Evolutionary conservation across 2,113 vertebrate genomes (phyloP).

Genomic region (Micronycteris hirsuta): DNA sequence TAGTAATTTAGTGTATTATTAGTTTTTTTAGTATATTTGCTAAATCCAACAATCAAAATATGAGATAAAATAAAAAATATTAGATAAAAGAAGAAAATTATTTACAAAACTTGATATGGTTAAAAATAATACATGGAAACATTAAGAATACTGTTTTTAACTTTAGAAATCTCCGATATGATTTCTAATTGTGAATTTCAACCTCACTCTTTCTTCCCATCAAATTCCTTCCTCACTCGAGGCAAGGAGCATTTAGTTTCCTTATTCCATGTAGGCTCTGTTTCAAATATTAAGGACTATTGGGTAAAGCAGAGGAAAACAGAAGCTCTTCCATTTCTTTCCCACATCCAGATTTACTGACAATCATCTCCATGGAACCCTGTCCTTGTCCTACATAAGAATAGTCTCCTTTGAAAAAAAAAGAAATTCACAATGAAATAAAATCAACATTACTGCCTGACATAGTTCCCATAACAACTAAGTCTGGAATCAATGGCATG

Average conservation of each 20-base stretch:
- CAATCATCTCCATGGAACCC: not conserved
- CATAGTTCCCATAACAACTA: not conserved
- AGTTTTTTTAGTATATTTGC: not conserved
- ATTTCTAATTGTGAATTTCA: not conserved
- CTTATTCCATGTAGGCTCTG: rapidly evolving
- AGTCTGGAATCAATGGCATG: not conserved
- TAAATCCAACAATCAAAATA: not conserved
- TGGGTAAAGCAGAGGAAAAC: not conserved
- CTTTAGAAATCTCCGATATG: not conserved
- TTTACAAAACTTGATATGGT: not conserved
- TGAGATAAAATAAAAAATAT: not conserved
- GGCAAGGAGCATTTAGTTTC: not conserved
- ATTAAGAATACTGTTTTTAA: not conserved
- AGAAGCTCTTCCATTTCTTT: not conserved
- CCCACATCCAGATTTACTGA: not conserved
- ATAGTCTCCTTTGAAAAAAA: not conserved
- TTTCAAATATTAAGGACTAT: not conserved
- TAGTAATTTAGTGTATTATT: not conserved
- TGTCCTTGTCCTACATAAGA: not conserved
- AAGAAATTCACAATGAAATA: not conserved
- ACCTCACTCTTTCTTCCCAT: not conserved
- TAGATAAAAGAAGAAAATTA: not conserved
- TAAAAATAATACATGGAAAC: not conserved
- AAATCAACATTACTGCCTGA: not conserved
- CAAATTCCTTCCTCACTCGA: not conserved